Base-by-base conservation (phyloP, 1,140 invertebrate genomes). In the Sesamia nonagrioides region DNA sequence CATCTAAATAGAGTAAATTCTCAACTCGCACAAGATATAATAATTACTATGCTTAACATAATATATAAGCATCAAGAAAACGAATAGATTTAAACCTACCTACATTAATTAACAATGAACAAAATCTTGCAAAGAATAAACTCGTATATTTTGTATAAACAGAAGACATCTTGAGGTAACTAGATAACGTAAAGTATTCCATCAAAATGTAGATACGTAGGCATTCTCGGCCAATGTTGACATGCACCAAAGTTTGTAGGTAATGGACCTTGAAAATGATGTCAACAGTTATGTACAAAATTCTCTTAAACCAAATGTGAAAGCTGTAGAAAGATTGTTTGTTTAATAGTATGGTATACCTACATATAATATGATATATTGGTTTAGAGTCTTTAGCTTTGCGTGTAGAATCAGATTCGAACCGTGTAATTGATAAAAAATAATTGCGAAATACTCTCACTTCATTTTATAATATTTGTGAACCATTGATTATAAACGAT, bases 251-350 rank as follows among this genome's bases (percentile, higher is more conserved):
- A 37, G n/a, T 40, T 63, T 37, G 60, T 63, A 6, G 60, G 60
- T 63, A 63, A 63, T 63, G 35, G 60, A 63, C 35, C 35, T 17
- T 40, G 60, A 17, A n/a, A 37, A 63, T n/a, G 35, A 40, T 63
- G 37, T n/a, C 60, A 63, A 27, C 15, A n/a, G 17, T 63, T 18
- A 18, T 63, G 7, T 63, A 17, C 27, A 11, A 35, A 35, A 60
- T 60, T 60, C 8, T 60, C 56, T 60, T 60, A 27, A 35, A 15
- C 15, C 33, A 63, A 63, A 63, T 63, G 60, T 63, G 60, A 63
- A 63, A 63, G 60, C n/a, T 17, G 66, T 75, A 50, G 2, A 9
- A 11, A 13, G 9, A 11, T 18, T 17, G 5, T 6, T 18, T 13
- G 50, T 52, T 13, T 52, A 18, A 52, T 52, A 17, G 7, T 27